A percentile compares a stretch with the other conserved stretches of the same genome.
These are phyloP conservation scores for Echiichthys vipera DNA, from an alignment of 2,797 vertebrate species.

Conservation along the genomic window DNA sequence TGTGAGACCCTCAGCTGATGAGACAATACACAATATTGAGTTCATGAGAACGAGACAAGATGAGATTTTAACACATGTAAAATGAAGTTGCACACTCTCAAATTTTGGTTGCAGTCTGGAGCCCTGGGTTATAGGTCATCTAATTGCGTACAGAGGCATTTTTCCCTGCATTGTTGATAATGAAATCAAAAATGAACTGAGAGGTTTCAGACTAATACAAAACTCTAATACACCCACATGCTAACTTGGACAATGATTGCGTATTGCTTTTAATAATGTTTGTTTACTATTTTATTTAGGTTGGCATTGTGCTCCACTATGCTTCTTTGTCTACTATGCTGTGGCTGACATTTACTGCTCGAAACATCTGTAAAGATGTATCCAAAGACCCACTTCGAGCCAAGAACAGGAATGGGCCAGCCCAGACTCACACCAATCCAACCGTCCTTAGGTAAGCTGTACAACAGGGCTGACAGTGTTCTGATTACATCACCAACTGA, in stretches of 20 bases:
- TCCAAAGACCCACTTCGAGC: slow-evolving; percentile 87
- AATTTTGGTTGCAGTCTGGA: no score
- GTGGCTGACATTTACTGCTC: slow-evolving; percentile 93
- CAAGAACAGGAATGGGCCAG: slow-evolving; percentile 82
- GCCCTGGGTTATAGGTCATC: no score
- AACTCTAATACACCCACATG: neutral
- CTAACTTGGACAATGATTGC: neutral
- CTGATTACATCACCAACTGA: neutral
- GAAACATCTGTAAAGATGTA: slow-evolving; percentile 94
- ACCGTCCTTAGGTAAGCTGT: slow-evolving; percentile 78
- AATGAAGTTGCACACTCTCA: no score
- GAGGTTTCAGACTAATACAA: no score
- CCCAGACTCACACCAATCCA: slow-evolving; percentile 63
- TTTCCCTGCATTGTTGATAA: no score
- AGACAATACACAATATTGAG: no score
- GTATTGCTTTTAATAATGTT: neutral
- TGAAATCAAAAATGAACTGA: no score
- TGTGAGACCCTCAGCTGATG: no score
- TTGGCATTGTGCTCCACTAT: slow-evolving; percentile 93
- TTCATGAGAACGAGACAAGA: no score
- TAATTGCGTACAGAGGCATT: no score
- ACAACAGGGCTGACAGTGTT: neutral
- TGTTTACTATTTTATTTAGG: slow-evolving; percentile 75
- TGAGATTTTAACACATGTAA: no score
- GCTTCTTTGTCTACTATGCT: slow-evolving; percentile 93